Percentiles rank a stretch among this genome's conserved stretches.
Evolutionary conservation across 2,888 invertebrate genomes (phyloP).

Genomic region (Pseudanteris insignis): DNA sequence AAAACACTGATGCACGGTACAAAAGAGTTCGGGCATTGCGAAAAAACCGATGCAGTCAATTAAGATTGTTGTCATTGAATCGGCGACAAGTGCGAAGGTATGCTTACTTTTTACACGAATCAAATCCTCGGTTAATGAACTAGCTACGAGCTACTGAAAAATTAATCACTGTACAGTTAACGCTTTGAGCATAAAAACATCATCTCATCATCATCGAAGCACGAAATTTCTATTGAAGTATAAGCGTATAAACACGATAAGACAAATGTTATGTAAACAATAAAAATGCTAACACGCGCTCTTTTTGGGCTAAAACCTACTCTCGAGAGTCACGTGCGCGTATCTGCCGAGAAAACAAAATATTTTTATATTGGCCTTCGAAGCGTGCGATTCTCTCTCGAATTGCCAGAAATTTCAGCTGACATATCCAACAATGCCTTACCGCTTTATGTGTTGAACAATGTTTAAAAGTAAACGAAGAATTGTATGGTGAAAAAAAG

Average conservation of each 20-base stretch:
- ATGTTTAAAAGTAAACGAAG: constrained; percentile 40
- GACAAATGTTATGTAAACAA: constrained; percentile 44
- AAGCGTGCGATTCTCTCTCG: constrained; percentile 55
- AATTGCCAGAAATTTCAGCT: constrained; percentile 62
- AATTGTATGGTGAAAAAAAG: constrained; percentile 17
- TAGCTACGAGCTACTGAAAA: background rate
- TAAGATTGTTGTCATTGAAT: background rate
- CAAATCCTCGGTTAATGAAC: background rate
- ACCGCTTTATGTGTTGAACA: constrained; percentile 62
- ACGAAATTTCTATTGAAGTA: constrained; percentile 29
- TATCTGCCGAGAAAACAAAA: constrained; percentile 50
- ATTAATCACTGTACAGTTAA: background rate
- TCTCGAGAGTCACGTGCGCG: constrained; percentile 47
- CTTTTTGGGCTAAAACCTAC: constrained; percentile 46
- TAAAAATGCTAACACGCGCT: constrained; percentile 44
- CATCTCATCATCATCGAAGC: constrained; percentile 25
- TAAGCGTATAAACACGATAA: constrained; percentile 17
- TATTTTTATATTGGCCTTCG: constrained; percentile 63
- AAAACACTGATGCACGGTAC: too few relatives aligned
- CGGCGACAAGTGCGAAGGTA: background rate
- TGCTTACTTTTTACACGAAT: background rate
- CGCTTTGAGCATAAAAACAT: constrained; percentile 5
- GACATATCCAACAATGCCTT: constrained; percentile 67
- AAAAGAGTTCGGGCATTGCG: too few relatives aligned
- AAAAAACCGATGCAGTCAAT: constrained; percentile 7